Percentiles rank a stretch among this genome's conserved stretches.
phyloP scores from a whole-genome alignment of 2,113 vertebrate genomes.

The Myodes glareolus region DNA sequence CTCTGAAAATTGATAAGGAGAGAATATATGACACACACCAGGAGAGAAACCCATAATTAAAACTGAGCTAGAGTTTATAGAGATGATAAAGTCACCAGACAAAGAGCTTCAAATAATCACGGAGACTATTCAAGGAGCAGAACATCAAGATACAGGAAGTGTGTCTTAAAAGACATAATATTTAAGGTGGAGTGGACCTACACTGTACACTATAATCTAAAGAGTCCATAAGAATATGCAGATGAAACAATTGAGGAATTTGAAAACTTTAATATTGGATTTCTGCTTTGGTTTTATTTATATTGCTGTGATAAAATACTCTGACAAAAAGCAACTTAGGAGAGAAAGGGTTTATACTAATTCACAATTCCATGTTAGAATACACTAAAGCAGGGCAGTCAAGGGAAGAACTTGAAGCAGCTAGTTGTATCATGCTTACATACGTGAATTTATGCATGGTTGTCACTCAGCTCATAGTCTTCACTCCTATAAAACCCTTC shows the following conservation, averaged over 20 bases:
- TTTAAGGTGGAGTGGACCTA: neutral
- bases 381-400: neutral
- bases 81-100: neutral
- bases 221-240: neutral
- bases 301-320: neutral
- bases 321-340: neutral
- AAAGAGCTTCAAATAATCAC: neutral
- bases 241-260: neutral
- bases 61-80: neutral
- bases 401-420: too few relatives aligned
- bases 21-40: neutral
- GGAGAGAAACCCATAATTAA: neutral
- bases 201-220: neutral
- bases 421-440: too few relatives aligned
- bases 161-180: neutral
- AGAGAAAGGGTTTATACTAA: neutral
- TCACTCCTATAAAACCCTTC: neutral
- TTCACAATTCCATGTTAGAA: too few relatives aligned
- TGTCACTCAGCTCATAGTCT: neutral
- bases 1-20: neutral
- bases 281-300: neutral
- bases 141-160: neutral
- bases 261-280: neutral
- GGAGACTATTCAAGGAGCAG: neutral
- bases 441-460: neutral